Evolutionary conservation across 2,113 vertebrate genomes (phyloP), one percentile per base, ranked within the genome.

Genomic region (Lutjanus erythropterus): DNA sequence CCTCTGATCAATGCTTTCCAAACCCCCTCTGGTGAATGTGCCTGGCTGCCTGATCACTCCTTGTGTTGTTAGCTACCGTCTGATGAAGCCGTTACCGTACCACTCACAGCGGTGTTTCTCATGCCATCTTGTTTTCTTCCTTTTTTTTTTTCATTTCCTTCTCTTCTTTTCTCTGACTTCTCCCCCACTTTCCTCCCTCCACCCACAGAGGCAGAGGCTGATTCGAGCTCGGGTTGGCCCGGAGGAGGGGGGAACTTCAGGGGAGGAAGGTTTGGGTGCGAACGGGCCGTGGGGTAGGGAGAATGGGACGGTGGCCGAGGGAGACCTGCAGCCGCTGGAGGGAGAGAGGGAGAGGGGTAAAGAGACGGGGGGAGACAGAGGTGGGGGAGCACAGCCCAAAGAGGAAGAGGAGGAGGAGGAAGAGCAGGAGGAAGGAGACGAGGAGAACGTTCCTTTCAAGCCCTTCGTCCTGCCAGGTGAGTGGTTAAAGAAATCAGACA

Each of bases 181-280:
- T 47, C 18, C 31, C n/a, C 4, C 11, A 1, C 31, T 19, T 60
- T n/a, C 44, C 35, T 21, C 50, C 41, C n/a, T n/a, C 9, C 52
- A 21, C 64, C 46, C 55, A 77, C 92, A 96, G 95, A 94, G 94
- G 67, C 95, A 96, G 88, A 93, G 94, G 75, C 87, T 95, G 86
- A 94, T 95, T 53, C 86, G 84, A 10, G 81, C 89, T 62, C 89
- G 78, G 41, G 91, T 73, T 6, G 83, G 86, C 61, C 84, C 74
- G 9, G 93, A 92, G 78, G 92, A 93, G 16, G 91, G 81, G 11
- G 82, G 33, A 0, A 84, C 77, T 16, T 73, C 64, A 25, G 88
- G 37, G 41, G 87, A 84, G 78, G 92, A 88, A 35, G 81, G 75
- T 10, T 67, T 62, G 3, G 81, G 85, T 15, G 78, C 64, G 5